phyloP scores from a whole-genome alignment of 2,113 vertebrate species.

The Muscicapa adusta region DNA sequence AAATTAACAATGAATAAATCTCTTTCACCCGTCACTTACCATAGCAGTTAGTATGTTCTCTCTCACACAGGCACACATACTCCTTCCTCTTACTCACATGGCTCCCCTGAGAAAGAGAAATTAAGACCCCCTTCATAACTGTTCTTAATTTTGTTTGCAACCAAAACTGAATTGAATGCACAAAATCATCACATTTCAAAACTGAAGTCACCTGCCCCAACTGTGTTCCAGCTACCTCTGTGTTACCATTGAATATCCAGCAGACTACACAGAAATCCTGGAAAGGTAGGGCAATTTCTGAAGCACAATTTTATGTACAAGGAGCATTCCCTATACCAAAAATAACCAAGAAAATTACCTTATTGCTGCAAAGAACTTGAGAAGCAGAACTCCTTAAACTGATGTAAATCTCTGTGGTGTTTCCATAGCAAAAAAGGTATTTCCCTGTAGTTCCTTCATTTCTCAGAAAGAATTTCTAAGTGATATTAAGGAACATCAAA shows the following conservation, averaged over 20 bases:
- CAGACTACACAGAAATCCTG: background rate
- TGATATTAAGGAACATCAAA: slow-evolving; percentile 24
- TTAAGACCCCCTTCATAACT: background rate
- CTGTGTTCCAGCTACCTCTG: background rate
- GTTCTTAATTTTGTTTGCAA: background rate
- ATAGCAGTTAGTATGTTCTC: background rate
- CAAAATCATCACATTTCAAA: background rate
- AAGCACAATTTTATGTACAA: rapidly evolving
- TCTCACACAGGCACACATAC: background rate
- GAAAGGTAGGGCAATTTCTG: background rate
- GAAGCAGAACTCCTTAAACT: background rate
- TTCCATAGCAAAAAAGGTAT: background rate
- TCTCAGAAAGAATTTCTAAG: background rate
- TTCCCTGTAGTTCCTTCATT: background rate
- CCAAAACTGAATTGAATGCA: background rate
- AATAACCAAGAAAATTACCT: background rate
- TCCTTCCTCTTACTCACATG: background rate
- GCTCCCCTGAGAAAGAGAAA: background rate
- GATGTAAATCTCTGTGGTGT: background rate
- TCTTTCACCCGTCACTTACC: background rate
- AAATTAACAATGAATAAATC: slow-evolving; percentile 20
- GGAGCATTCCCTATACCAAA: background rate
- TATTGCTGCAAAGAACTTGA: background rate
- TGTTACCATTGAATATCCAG: background rate
- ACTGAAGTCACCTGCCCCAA: background rate